Evolutionary conservation across 2,888 invertebrate genomes (phyloP).

Genomic region (Hypercompe scribonia): DNA sequence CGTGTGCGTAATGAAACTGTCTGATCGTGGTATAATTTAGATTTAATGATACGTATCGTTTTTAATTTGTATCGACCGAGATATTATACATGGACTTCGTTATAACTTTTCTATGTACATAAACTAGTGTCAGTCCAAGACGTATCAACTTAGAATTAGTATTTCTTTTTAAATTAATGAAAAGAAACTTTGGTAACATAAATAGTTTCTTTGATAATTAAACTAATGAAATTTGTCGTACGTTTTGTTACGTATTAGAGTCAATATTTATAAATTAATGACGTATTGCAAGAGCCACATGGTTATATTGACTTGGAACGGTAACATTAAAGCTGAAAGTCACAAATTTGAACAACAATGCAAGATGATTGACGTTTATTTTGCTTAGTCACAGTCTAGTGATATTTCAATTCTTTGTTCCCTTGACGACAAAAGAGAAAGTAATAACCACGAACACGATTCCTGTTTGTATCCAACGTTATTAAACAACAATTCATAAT

Average conservation of each 20-base stretch:
- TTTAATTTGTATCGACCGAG: constrained; percentile 24
- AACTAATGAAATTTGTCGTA: background rate
- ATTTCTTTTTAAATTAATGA: background rate
- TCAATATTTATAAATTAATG: background rate
- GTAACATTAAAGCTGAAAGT: constrained; percentile 36
- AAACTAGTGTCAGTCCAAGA: background rate
- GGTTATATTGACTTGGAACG: constrained; percentile 23
- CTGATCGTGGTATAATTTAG: constrained; percentile 36
- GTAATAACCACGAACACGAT: constrained; percentile 51
- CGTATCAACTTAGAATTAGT: constrained; percentile 6
- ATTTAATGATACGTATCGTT: constrained; percentile 40
- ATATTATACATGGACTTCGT: constrained; percentile 25
- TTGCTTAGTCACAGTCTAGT: constrained; percentile 58
- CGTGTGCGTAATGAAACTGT: constrained; percentile 34
- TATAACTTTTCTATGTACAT: constrained; percentile 29
- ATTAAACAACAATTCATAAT: constrained; percentile 30
- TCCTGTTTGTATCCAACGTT: constrained; percentile 45
- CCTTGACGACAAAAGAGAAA: constrained; percentile 66
- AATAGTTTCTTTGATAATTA: background rate
- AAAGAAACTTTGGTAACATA: background rate
- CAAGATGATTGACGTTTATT: constrained; percentile 64
- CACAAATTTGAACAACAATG: constrained; percentile 55
- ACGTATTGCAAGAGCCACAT: background rate
- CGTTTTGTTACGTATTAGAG: background rate
- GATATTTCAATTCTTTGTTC: constrained; percentile 63